These are phyloP conservation scores for Vanessa tameamea DNA, from an alignment of 1,140 invertebrate species.

Conservation along the genomic window DNA sequence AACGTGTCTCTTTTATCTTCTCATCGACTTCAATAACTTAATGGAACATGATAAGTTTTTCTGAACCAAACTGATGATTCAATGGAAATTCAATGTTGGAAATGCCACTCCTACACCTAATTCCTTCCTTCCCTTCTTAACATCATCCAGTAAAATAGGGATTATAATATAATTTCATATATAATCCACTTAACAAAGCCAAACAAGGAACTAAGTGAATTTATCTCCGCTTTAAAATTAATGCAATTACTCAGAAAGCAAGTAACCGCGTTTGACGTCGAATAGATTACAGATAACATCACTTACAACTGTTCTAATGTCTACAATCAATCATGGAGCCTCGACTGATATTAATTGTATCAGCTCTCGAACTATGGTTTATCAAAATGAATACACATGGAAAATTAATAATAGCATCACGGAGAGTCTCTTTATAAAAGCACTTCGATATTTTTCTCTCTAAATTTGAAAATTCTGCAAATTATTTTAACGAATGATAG, in stretches of 20 bases:
- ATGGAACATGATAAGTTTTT: no score
- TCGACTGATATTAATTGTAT: conserved; percentile 47
- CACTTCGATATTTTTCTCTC: no score
- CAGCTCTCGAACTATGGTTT: conserved; percentile 7
- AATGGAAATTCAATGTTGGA: no score
- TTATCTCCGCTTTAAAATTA: conserved; percentile 7
- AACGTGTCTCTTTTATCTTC: no score
- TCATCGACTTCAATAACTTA: no score
- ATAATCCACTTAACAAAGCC: background rate
- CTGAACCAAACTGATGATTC: no score
- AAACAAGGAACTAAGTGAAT: background rate
- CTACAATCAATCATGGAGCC: conserved; percentile 46
- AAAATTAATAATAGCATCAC: background rate
- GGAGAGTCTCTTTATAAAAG: no score
- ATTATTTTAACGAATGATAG: no score
- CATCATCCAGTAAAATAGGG: no score
- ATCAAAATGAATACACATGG: conserved; percentile 9
- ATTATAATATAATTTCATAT: background rate
- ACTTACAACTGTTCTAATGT: conserved; percentile 42
- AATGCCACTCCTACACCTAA: no score
- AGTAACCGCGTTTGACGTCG: conserved; percentile 14
- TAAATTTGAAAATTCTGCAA: no score
- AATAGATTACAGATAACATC: conserved; percentile 40
- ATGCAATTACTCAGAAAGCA: conserved; percentile 13
- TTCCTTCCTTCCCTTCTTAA: no score